phyloP scores from a whole-genome alignment of 2,113 vertebrate species.

The Poeciliopsis occidentalis region DNA sequence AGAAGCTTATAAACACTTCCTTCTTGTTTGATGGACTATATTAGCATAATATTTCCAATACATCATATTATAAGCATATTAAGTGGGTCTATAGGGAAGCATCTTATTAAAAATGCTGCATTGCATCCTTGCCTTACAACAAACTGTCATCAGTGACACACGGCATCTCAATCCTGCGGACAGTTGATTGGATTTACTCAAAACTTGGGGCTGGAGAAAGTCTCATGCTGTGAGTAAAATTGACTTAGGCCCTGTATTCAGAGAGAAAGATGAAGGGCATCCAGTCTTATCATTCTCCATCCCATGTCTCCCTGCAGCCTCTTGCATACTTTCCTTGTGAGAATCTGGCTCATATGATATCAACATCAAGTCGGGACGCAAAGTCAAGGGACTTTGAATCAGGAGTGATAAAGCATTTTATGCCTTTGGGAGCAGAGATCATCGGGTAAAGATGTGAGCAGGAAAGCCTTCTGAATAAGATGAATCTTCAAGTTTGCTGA shows the following conservation, averaged over 20 bases:
- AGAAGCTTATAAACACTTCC: neutral
- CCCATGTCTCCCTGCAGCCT: conserved; percentile 66
- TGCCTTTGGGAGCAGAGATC: conserved; percentile 50
- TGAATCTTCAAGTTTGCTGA: conserved; percentile 29
- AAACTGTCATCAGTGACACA: conserved; percentile 72
- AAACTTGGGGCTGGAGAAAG: conserved; percentile 73
- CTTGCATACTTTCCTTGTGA: conserved; percentile 63
- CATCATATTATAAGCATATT: conserved; percentile 50
- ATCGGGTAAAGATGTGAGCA: conserved; percentile 26
- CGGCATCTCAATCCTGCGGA: conserved; percentile 71
- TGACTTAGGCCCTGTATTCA: conserved; percentile 76
- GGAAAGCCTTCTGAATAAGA: conserved; percentile 11
- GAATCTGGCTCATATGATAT: conserved; percentile 67
- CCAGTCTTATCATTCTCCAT: conserved; percentile 73
- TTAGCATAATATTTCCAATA: conserved; percentile 71
- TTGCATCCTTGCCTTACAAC: conserved; percentile 46
- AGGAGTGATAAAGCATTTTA: conserved; percentile 53
- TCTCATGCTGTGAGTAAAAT: conserved; percentile 79
- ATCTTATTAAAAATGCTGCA: conserved; percentile 72
- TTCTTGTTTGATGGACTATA: conserved; percentile 47
- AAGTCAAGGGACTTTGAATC: conserved; percentile 58
- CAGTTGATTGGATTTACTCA: conserved; percentile 81
- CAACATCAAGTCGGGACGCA: conserved; percentile 54
- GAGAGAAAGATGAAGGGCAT: conserved; percentile 75
- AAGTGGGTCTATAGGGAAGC: conserved; percentile 43